Base-by-base conservation (phyloP, 2,888 invertebrate genomes). In the Phragmatobia fuliginosa region DNA sequence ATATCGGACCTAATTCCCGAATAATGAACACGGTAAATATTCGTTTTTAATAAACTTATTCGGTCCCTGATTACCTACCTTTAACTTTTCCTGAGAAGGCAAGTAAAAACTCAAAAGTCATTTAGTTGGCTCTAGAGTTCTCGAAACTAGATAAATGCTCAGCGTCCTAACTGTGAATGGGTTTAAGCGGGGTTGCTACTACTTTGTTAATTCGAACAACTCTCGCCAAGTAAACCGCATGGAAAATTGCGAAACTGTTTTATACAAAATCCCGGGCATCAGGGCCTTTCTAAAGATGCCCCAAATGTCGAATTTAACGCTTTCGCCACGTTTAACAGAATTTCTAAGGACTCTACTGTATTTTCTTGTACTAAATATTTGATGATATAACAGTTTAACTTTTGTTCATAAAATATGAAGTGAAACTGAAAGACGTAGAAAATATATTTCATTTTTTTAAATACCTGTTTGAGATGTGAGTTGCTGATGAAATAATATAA, bases 341-440 rank as follows among this genome's bases (percentile, higher is more conserved):
- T 14, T 71, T 28, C 68, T 78, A 74, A 78, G 74, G 61, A 73
- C 64, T 52, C 11, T n/a, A 8, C 45, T 49, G 67, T 72, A 71
- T 74, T 80, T 73, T 74, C 68, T 69, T 69, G 70, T 64, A 62
- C 63, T 80, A 65, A 71, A 79, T 80, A 76, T 79, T 76, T 74
- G 70, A 80, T 80, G 80, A 66, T 70, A 71, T 74, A 74, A 80
- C 72, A 69, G 72, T 65, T 76, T 67, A 66, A 74, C 74, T 80
- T 80, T 76, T 62, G 62, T 72, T 72, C 72, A 76, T 74, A 74
- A 72, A 74, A 71, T 76, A 72, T 67, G 33, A 8, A 10, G 31
- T 58, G 49, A 10, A 45, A 61, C 68, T 59, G 36, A 66, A 60
- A 75, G 75, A 1, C 2, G 8, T 21, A 10, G 21, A n/a, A 49